Evolutionary conservation across 2,888 invertebrate genomes (phyloP).

Genomic region (Cheilosia urbana): DNA sequence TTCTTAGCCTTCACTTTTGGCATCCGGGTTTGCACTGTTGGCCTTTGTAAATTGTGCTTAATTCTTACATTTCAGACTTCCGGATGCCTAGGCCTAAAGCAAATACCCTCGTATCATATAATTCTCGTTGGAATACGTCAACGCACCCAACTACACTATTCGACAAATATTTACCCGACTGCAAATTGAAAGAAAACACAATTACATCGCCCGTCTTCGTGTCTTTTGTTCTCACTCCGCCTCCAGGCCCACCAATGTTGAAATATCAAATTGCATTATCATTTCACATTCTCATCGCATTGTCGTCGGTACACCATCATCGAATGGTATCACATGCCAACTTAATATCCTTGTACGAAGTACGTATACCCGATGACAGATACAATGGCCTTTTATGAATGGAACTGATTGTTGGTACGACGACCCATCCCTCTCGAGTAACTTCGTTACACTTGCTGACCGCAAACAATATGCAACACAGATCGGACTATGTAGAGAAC

Average conservation of each 20-base stretch:
- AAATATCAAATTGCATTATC: slow-evolving; percentile 65
- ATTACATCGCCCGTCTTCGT: neutral
- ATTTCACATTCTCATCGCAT: slow-evolving; percentile 46
- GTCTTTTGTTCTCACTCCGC: neutral
- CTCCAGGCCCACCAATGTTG: slow-evolving; percentile 9
- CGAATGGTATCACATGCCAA: slow-evolving; percentile 39
- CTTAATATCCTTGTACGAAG: slow-evolving; percentile 31
- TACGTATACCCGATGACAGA: slow-evolving; percentile 37
- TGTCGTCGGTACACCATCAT: slow-evolving; percentile 12
- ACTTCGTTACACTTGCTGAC: slow-evolving; percentile 65
- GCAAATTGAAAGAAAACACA: slow-evolving; percentile 51
- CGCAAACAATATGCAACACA: slow-evolving; percentile 43
- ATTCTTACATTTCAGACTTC: no score
- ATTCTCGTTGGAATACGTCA: no score
- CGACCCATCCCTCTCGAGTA: slow-evolving; percentile 3
- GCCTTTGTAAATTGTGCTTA: no score
- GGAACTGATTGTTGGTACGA: slow-evolving; percentile 47
- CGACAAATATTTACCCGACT: slow-evolving; percentile 12
- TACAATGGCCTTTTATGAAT: slow-evolving; percentile 71
- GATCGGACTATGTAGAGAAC: neutral
- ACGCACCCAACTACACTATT: neutral
- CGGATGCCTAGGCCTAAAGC: no score
- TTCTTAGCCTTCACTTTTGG: no score
- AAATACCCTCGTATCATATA: no score
- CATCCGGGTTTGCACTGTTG: no score